A percentile compares a stretch with the other conserved stretches of the same genome.
Conservation (phyloP, 2,888 invertebrate genomes). For the Drosophila subsilvestris region DNA sequence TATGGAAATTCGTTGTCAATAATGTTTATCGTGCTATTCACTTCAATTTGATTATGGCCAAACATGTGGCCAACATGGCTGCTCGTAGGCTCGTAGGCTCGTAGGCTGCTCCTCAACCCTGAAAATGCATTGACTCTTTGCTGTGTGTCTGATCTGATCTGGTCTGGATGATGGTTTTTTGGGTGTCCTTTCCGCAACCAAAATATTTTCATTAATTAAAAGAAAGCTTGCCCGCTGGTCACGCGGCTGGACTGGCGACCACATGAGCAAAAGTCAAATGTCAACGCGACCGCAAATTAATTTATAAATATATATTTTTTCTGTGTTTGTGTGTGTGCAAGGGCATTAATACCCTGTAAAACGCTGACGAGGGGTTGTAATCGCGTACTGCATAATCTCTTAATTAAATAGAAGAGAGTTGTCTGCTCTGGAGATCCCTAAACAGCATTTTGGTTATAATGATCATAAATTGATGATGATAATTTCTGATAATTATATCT, state of each 20-base stretch:
- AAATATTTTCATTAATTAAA: constrained; percentile 72
- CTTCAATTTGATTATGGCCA: constrained; percentile 68
- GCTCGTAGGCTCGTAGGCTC: too few relatives aligned
- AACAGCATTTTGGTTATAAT: neutral
- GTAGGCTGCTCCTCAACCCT: neutral
- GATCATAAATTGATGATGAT: too few relatives aligned
- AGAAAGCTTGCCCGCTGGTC: constrained; percentile 42
- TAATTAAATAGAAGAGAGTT: neutral
- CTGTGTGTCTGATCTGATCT: neutral
- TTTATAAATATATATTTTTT: constrained; percentile 46
- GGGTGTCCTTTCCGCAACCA: constrained; percentile 3
- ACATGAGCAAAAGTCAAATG: constrained; percentile 70
- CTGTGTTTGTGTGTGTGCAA: constrained; percentile 5
- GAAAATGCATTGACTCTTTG: constrained; percentile 26
- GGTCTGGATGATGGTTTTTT: constrained; percentile 4
- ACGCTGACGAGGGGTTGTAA: neutral
- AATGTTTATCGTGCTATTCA: constrained; percentile 55
- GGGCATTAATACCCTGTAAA: constrained; percentile 29
- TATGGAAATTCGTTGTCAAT: constrained; percentile 48
- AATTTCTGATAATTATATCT: neutral
- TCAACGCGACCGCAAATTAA: constrained; percentile 72
- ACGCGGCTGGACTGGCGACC: constrained; percentile 30
- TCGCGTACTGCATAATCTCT: neutral
- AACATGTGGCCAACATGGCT: constrained; percentile 53
- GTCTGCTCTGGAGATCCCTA: too few relatives aligned